phyloP scores from a whole-genome alignment of 35 echinoderm and acorn worm genomes.

The Apostichopus californicus region DNA sequence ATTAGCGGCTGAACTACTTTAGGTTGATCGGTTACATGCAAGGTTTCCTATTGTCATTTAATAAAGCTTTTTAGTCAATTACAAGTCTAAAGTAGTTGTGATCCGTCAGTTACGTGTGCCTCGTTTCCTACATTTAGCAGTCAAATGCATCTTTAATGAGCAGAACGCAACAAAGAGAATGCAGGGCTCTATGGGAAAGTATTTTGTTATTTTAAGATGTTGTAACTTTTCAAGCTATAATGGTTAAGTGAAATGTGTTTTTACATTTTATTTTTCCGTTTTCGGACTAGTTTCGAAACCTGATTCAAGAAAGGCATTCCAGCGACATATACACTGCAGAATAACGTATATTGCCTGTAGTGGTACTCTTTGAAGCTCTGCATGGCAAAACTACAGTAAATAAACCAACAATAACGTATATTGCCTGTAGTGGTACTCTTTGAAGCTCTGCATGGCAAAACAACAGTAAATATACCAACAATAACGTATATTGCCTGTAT shows the following conservation, averaged over 20 bases:
- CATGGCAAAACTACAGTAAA: too few relatives aligned
- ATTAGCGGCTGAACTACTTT: conserved; percentile 49
- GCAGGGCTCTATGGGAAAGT: not conserved
- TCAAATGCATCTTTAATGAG: conserved; percentile 41
- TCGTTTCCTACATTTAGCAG: conserved; percentile 20
- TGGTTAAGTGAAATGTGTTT: not conserved
- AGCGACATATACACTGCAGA: too few relatives aligned
- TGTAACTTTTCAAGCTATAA: not conserved
- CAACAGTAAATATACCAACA: too few relatives aligned
- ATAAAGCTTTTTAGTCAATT: conserved; percentile 59
- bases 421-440: too few relatives aligned
- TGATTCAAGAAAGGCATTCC: too few relatives aligned
- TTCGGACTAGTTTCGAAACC: too few relatives aligned
- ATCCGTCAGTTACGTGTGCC: conserved; percentile 33
- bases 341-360: too few relatives aligned
- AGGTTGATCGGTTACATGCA: conserved; percentile 49
- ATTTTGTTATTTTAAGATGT: not conserved
- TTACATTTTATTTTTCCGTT: not conserved
- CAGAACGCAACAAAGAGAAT: not conserved
- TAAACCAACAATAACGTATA: not conserved
- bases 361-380: too few relatives aligned
- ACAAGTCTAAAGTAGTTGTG: conserved; percentile 3
- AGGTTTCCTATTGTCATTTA: conserved; percentile 40
- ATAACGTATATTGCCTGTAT: too few relatives aligned
- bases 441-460: too few relatives aligned